Conservation (phyloP, 2,888 invertebrate species). For the Heteromurus nitidus region DNA sequence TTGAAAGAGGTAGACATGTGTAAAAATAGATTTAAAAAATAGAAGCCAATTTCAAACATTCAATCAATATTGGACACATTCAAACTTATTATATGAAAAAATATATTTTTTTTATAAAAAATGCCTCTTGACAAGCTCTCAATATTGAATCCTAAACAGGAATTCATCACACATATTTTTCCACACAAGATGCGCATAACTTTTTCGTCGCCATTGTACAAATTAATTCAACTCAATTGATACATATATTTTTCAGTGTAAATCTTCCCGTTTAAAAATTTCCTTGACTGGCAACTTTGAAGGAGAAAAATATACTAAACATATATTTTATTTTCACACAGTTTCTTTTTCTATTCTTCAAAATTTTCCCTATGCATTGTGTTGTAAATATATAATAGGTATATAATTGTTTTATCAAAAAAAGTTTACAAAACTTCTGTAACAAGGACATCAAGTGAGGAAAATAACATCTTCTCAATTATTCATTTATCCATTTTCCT, state of each 20-base stretch:
- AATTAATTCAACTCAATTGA: neutral
- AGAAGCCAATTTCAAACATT: too few species aligned
- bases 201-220: neutral
- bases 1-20: too few species aligned
- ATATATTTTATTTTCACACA: neutral
- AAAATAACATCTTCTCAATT: neutral
- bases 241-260: constrained; percentile 18
- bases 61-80: neutral
- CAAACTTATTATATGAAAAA: too few species aligned
- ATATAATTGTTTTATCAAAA: neutral
- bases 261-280: constrained; percentile 40
- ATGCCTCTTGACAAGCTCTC: constrained; percentile 18
- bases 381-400: neutral
- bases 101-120: constrained; percentile 10
- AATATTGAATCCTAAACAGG: constrained; percentile 13
- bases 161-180: neutral
- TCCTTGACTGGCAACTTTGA: constrained; percentile 50
- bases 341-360: neutral
- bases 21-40: too few species aligned
- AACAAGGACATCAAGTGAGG: neutral
- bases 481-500: constrained; percentile 30
- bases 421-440: constrained; percentile 2
- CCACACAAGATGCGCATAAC: neutral
- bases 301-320: constrained; percentile 2
- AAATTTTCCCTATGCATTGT: constrained; percentile 20